phyloP scores from a whole-genome alignment of 2,113 vertebrate species.

The Pimephales promelas region DNA sequence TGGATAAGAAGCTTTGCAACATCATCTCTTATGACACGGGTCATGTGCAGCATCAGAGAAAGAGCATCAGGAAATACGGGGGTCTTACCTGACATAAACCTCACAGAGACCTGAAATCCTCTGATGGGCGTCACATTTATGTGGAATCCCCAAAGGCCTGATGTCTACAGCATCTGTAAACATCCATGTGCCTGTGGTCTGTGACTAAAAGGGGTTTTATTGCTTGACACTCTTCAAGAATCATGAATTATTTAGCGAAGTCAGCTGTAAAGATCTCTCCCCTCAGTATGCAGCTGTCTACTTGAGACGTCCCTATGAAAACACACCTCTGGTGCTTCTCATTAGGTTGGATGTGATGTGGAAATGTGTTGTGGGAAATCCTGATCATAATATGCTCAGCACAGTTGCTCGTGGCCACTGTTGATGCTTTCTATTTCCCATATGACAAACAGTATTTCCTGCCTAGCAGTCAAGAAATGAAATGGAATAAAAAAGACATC shows the following conservation, averaged over 20 bases:
- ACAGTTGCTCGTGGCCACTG: background rate
- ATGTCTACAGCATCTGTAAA: slow-evolving; percentile 18
- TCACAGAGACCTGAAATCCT: slow-evolving; percentile 5
- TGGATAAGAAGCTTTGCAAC: background rate
- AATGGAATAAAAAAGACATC: background rate
- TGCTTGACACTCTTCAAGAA: background rate
- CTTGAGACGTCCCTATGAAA: background rate
- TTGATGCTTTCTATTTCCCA: background rate
- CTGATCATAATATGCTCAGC: background rate
- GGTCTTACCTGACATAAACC: background rate
- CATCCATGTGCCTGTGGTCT: background rate
- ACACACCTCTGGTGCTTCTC: background rate
- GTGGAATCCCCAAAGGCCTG: background rate
- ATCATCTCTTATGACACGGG: background rate
- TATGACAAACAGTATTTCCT: background rate
- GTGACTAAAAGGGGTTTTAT: slow-evolving; percentile 7
- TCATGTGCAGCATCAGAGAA: background rate
- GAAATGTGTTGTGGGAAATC: background rate
- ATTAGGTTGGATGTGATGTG: background rate
- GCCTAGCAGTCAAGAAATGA: background rate
- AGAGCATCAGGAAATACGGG: too few species aligned
- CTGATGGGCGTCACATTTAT: background rate
- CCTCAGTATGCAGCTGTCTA: background rate
- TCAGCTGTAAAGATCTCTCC: background rate
- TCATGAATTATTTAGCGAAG: slow-evolving; percentile 22